A percentile compares a stretch with the other conserved stretches of the same genome.
These are phyloP conservation scores for Ditula angustiorana DNA, from an alignment of 2,888 invertebrate species.

Conservation along the genomic window DNA sequence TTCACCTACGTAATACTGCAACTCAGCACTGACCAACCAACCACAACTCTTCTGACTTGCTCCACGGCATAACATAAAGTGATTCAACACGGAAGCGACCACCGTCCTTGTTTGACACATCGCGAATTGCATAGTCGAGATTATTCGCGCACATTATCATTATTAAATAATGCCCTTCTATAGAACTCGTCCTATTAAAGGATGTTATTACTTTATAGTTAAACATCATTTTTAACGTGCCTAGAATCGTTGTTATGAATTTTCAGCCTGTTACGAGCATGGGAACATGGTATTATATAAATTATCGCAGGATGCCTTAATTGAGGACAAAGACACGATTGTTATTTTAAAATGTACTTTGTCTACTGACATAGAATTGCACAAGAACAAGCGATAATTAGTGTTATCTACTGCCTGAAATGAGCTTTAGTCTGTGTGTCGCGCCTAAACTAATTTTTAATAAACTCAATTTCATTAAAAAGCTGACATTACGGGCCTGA, in stretches of 20 bases:
- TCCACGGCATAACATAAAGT: constrained; percentile 50
- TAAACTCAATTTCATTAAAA: no score
- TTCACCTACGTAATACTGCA: constrained; percentile 27
- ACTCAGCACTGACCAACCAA: neutral
- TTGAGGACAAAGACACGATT: neutral
- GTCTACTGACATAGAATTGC: no score
- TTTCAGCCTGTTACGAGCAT: constrained; percentile 8
- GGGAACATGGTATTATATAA: constrained; percentile 5
- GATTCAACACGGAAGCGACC: constrained; percentile 80
- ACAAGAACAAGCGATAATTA: no score
- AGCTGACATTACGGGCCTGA: no score
- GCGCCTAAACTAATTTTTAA: no score
- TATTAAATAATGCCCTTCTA: constrained; percentile 73
- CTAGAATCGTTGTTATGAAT: constrained; percentile 32
- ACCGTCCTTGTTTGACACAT: constrained; percentile 79
- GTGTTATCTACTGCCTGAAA: no score
- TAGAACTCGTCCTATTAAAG: constrained; percentile 47
- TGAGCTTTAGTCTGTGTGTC: no score
- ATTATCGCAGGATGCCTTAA: constrained; percentile 1
- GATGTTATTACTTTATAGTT: constrained; percentile 52
- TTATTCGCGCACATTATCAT: constrained; percentile 75
- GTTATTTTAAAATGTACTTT: neutral
- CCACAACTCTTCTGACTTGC: constrained; percentile 45
- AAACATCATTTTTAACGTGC: constrained; percentile 49
- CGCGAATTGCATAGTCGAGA: constrained; percentile 75